phyloP scores from a whole-genome alignment of 2,797 vertebrate genomes.

The Urocyon cinereoargenteus region DNA sequence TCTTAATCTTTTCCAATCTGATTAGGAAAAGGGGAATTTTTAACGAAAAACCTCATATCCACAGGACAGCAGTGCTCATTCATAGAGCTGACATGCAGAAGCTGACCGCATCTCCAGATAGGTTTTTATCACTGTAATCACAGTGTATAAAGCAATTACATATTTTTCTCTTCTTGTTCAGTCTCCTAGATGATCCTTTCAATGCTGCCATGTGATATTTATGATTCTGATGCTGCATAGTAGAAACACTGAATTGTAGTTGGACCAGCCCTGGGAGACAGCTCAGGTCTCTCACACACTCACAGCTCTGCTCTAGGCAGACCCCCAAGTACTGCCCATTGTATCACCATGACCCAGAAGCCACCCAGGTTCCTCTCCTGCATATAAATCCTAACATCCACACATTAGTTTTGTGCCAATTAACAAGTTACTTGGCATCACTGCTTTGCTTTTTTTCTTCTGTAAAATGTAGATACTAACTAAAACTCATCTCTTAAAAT shows the following conservation, averaged over 20 bases:
- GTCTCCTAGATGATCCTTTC: neutral
- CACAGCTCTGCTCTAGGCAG: neutral
- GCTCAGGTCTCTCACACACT: neutral
- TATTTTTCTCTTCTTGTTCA: neutral
- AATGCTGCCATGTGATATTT: neutral
- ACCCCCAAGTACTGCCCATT: neutral
- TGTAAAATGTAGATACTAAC: neutral
- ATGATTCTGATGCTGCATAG: neutral
- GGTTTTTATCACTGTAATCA: neutral
- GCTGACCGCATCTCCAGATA: neutral
- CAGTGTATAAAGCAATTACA: neutral
- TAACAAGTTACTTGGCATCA: neutral
- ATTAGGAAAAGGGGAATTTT: neutral
- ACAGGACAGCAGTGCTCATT: neutral
- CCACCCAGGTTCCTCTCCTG: neutral
- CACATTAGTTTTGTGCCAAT: neutral
- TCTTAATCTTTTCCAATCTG: neutral
- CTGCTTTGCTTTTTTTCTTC: neutral
- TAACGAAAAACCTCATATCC: neutral
- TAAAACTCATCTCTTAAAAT: neutral
- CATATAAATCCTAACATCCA: neutral
- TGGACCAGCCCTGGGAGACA: neutral
- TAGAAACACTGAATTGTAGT: neutral
- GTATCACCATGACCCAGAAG: neutral
- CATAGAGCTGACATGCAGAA: too few species aligned